phyloP scores from a whole-genome alignment of 92 coral and sea anemone species.

The Bergia puertoricense region DNA sequence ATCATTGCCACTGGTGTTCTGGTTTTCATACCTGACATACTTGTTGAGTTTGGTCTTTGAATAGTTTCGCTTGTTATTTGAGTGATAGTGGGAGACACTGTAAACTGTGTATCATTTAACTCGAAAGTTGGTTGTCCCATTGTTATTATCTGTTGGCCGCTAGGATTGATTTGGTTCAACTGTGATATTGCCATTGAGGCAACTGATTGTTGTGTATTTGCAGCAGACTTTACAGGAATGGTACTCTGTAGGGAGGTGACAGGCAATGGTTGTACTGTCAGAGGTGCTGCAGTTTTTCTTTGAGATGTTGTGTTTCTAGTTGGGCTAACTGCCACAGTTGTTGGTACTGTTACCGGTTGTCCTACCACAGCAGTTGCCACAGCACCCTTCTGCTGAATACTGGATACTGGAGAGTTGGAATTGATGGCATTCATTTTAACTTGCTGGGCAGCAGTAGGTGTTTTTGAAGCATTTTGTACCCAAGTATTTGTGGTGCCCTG shows the following conservation, averaged over 20 bases:
- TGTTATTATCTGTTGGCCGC: neutral
- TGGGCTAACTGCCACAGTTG: constrained; percentile 1
- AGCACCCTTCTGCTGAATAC: constrained; percentile 25
- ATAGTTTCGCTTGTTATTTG: neutral
- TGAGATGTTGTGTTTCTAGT: neutral
- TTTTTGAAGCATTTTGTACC: constrained; percentile 15
- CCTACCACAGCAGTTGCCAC: neutral
- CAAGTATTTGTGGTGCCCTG: constrained; percentile 1
- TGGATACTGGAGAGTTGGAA: constrained; percentile 2
- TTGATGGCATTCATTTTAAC: constrained; percentile 29
- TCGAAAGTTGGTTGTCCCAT: neutral
- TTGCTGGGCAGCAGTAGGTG: constrained; percentile 8
- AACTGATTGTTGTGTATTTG: neutral
- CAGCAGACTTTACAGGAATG: constrained; percentile 23
- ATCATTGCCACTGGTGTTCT: neutral
- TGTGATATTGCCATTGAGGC: neutral
- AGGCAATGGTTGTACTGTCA: neutral
- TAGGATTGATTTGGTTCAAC: neutral
- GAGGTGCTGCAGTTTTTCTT: neutral
- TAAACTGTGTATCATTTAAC: neutral
- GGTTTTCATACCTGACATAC: neutral
- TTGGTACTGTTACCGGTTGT: constrained; percentile 10
- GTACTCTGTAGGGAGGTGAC: neutral
- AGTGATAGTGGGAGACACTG: constrained; percentile 4
- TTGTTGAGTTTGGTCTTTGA: neutral